A percentile compares a stretch with the other conserved stretches of the same genome.
Conservation (phyloP, 2,113 vertebrate genomes). For the Vulpes vulpes region DNA sequence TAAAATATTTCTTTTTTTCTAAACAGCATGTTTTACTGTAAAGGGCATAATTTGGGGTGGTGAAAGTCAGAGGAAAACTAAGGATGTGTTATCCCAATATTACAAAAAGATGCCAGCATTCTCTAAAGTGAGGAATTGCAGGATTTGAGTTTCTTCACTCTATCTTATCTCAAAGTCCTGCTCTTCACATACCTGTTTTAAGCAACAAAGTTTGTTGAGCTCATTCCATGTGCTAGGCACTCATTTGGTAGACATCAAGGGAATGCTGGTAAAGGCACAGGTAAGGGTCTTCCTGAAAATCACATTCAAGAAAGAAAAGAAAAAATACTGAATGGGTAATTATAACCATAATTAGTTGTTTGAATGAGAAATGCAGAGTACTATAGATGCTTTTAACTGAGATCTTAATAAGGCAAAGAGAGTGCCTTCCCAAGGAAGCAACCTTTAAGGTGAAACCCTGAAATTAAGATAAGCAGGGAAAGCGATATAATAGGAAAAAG, state of each 20-base stretch:
- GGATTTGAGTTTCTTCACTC: background rate
- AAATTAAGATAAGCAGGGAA: background rate
- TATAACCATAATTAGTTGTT: background rate
- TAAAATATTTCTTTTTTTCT: background rate
- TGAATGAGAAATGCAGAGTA: background rate
- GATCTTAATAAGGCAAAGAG: background rate
- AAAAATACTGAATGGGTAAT: background rate
- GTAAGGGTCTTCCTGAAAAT: background rate
- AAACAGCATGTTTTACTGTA: background rate
- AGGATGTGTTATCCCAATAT: background rate
- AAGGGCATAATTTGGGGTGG: background rate
- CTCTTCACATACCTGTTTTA: background rate
- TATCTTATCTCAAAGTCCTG: background rate
- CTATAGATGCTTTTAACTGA: background rate
- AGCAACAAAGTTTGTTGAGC: background rate
- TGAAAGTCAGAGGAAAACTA: background rate
- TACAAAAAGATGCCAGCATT: background rate
- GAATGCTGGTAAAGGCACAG: background rate
- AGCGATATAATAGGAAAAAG: background rate
- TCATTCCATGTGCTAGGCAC: background rate
- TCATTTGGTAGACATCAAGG: background rate
- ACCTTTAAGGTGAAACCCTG: background rate
- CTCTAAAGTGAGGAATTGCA: background rate
- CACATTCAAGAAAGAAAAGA: background rate
- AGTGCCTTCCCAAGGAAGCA: background rate